Conservation (phyloP, 2,888 invertebrate species). For the Parasteatoda lunata region DNA sequence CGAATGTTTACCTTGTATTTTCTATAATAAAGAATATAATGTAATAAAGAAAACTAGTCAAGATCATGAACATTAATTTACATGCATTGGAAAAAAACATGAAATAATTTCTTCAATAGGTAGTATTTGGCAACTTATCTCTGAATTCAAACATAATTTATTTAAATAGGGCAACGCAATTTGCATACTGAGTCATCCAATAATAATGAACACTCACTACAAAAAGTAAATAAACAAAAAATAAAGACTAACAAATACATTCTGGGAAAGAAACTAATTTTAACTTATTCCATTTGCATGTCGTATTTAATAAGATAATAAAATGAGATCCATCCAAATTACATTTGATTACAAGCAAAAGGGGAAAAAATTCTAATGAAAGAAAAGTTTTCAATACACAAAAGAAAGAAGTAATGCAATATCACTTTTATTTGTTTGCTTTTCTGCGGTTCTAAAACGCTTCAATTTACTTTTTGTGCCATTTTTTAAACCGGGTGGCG, state of each 20-base stretch:
- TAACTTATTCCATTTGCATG: constrained; percentile 27
- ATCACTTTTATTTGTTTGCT: constrained; percentile 24
- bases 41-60: too few species aligned
- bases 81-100: too few species aligned
- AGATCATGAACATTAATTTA: too few species aligned
- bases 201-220: too few species aligned
- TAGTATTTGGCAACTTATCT: too few species aligned
- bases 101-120: too few species aligned
- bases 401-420: constrained; percentile 27
- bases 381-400: constrained; percentile 22
- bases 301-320: constrained; percentile 45
- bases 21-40: too few species aligned
- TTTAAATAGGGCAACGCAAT: too few species aligned
- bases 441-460: constrained; percentile 14
- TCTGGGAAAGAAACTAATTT: constrained; percentile 37
- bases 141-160: too few species aligned
- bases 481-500: constrained; percentile 3
- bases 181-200: too few species aligned
- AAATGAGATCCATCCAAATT: constrained; percentile 40
- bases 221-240: too few species aligned
- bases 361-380: constrained; percentile 27
- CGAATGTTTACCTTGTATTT: too few species aligned
- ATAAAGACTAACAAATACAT: constrained; percentile 25
- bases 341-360: constrained; percentile 41
- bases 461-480: constrained; percentile 12